phyloP scores from a whole-genome alignment of 2,888 invertebrate genomes.

The Aspidiotus rigidus region DNA sequence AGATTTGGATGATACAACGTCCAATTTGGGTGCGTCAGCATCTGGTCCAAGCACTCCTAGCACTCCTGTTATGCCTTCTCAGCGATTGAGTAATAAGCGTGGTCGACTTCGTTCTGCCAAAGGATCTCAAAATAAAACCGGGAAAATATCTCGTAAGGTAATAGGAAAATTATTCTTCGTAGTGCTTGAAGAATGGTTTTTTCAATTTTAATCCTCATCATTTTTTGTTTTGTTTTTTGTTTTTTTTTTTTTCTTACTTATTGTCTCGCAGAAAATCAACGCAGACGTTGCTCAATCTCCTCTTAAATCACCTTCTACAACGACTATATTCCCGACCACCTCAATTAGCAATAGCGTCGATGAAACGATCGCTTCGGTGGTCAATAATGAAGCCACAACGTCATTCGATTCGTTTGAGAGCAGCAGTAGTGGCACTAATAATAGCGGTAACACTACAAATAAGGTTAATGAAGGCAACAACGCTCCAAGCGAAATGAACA shows the following conservation, averaged over 20 bases:
- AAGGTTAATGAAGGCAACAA: no score
- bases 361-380: no score
- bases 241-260: no score
- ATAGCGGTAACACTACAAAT: no score
- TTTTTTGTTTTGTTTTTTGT: neutral
- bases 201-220: neutral
- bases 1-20: constrained; percentile 69
- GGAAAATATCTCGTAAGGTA: constrained; percentile 34
- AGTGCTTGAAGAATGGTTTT: neutral
- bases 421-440: no score
- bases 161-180: neutral
- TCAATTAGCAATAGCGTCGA: constrained; percentile 15
- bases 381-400: constrained; percentile 5
- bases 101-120: constrained; percentile 35
- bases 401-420: constrained; percentile 12
- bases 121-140: constrained; percentile 33
- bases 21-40: constrained; percentile 44
- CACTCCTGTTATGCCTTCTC: constrained; percentile 37
- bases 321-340: constrained; percentile 38
- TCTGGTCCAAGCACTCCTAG: constrained; percentile 36
- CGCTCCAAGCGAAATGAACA: no score
- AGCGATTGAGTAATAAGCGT: constrained; percentile 38
- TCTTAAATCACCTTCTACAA: constrained; percentile 37
- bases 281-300: constrained; percentile 26
- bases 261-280: constrained; percentile 22